Evolutionary conservation across 2,888 invertebrate species (phyloP).

Genomic region (Syritta pipiens): DNA sequence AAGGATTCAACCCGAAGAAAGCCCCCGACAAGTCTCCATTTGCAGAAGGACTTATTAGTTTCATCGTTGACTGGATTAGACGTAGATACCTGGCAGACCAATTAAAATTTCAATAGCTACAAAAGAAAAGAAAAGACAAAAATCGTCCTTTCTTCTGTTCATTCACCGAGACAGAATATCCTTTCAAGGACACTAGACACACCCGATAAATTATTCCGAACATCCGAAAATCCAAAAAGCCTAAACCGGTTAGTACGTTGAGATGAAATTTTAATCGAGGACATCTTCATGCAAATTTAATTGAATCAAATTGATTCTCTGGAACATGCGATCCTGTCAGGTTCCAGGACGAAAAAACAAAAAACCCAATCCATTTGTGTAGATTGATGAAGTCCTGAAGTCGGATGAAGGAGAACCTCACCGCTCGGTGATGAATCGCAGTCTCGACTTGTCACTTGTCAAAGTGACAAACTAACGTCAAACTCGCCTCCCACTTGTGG

Average conservation of each 20-base stretch:
- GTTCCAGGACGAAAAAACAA: neutral
- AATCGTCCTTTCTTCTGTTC: neutral
- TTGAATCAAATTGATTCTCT: constrained; percentile 14
- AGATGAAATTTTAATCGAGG: constrained; percentile 12
- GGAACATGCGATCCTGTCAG: neutral
- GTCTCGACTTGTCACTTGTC: neutral
- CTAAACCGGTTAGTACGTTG: neutral
- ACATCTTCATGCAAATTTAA: constrained; percentile 35
- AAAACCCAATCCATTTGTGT: constrained; percentile 19
- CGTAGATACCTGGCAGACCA: constrained; percentile 10
- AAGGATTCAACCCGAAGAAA: neutral
- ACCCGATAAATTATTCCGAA: constrained; percentile 13
- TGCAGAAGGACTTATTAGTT: neutral
- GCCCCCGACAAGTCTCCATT: neutral
- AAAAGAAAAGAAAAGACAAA: neutral
- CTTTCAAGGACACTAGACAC: neutral
- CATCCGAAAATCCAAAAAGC: neutral
- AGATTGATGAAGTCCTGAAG: constrained; percentile 4
- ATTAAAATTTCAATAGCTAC: constrained; percentile 12
- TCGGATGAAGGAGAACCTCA: neutral
- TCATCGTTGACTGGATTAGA: neutral
- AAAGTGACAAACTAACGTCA: constrained; percentile 32
- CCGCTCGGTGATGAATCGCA: constrained; percentile 14
- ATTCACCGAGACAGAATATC: too few species aligned
- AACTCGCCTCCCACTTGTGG: constrained; percentile 18